phyloP scores from a whole-genome alignment of 1,140 invertebrate genomes.

The Parapsyche elsis region DNA sequence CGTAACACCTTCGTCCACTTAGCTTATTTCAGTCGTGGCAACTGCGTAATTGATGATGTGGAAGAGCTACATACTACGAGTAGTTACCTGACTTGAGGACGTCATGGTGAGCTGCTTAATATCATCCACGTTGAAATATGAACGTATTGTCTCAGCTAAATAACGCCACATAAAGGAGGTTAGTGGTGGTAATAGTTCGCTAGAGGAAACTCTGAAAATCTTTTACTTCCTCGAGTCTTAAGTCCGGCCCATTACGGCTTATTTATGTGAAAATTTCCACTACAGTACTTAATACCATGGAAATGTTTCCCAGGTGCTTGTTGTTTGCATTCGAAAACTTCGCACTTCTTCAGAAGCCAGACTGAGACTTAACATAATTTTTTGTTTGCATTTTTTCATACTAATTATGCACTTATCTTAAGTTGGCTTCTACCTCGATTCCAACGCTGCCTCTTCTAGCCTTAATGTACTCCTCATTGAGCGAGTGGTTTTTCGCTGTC shows the following conservation, averaged over 20 bases:
- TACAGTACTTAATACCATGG: background rate
- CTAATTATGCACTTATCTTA: too few species aligned
- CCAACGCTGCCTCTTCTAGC: too few species aligned
- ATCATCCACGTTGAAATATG: conserved; percentile 9
- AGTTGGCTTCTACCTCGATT: too few species aligned
- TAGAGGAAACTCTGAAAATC: background rate
- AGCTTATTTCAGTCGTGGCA: too few species aligned
- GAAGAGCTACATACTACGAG: background rate
- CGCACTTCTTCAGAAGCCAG: background rate
- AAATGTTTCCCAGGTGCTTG: background rate
- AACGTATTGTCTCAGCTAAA: background rate
- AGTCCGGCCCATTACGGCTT: background rate
- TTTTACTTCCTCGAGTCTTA: background rate
- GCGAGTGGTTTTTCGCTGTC: too few species aligned
- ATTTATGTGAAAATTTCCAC: conserved; percentile 24
- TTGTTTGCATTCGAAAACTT: background rate
- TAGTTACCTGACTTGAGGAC: conserved; percentile 11
- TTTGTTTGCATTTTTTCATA: too few species aligned
- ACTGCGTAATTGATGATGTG: conserved; percentile 16
- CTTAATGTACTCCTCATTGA: too few species aligned
- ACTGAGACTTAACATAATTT: too few species aligned
- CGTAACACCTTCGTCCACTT: too few species aligned
- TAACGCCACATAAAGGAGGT: too few species aligned
- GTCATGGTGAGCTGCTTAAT: background rate
- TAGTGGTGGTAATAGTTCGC: too few species aligned